phyloP scores from a whole-genome alignment of 2,113 vertebrate genomes.

The Lasiurus cinereus region DNA sequence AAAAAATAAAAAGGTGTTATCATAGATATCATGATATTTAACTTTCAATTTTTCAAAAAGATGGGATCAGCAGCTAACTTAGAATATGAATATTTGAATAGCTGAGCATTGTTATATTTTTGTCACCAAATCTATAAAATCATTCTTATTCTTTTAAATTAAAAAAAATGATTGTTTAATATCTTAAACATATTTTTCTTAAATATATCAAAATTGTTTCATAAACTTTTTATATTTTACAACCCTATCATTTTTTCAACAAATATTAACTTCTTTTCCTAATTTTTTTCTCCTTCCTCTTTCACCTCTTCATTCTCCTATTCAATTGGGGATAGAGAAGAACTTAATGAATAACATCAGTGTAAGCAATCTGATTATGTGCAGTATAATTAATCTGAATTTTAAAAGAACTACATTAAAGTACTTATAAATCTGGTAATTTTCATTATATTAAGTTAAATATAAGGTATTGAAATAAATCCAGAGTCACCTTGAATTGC shows the following conservation, averaged over 20 bases:
- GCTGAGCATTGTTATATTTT: neutral
- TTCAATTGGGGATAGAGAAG: neutral
- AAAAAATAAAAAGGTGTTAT: neutral
- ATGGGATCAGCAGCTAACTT: neutral
- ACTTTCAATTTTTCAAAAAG: neutral
- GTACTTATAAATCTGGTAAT: neutral
- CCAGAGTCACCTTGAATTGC: neutral
- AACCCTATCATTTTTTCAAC: neutral
- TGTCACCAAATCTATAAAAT: neutral
- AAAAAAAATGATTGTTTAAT: neutral
- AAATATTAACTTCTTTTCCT: neutral
- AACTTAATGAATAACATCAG: neutral
- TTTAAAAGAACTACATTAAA: neutral
- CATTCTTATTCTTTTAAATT: neutral
- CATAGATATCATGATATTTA: neutral
- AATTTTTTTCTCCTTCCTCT: neutral
- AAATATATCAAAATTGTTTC: neutral
- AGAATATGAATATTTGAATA: neutral
- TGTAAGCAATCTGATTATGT: neutral
- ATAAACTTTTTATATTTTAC: neutral
- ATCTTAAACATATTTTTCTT: neutral
- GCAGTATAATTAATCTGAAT: neutral
- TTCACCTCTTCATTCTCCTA: neutral
- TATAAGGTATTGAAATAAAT: neutral
- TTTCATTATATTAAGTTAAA: neutral